Evolutionary conservation across 2,797 vertebrate genomes (phyloP).

Genomic region (Trachops cirrhosus): DNA sequence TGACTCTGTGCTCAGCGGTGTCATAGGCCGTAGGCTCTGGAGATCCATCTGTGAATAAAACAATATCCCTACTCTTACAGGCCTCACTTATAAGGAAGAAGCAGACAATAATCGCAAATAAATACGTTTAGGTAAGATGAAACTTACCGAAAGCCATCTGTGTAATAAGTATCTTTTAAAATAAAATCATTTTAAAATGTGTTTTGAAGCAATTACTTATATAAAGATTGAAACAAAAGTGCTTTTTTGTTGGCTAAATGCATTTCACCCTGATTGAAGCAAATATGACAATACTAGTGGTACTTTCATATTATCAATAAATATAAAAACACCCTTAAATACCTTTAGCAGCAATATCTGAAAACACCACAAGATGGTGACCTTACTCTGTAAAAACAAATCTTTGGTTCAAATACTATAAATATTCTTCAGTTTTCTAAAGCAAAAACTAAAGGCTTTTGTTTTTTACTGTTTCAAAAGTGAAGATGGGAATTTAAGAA

Average conservation of each 20-base stretch:
- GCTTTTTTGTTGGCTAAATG: background rate
- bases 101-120: background rate
- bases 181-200: background rate
- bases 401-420: background rate
- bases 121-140: background rate
- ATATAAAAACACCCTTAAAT: background rate
- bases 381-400: constrained; percentile 39
- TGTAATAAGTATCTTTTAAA: background rate
- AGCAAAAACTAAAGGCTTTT: background rate
- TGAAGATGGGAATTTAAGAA: background rate
- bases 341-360: constrained; percentile 42
- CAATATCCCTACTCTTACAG: background rate
- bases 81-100: background rate
- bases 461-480: background rate
- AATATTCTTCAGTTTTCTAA: background rate
- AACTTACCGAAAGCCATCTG: background rate
- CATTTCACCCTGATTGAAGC: background rate
- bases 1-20: accelerated
- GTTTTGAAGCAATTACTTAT: background rate
- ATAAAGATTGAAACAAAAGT: background rate
- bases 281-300: background rate
- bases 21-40: background rate
- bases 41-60: background rate
- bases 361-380: constrained; percentile 63
- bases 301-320: background rate